phyloP scores from a whole-genome alignment of 2,888 invertebrate species.

The Tachina grossa region DNA sequence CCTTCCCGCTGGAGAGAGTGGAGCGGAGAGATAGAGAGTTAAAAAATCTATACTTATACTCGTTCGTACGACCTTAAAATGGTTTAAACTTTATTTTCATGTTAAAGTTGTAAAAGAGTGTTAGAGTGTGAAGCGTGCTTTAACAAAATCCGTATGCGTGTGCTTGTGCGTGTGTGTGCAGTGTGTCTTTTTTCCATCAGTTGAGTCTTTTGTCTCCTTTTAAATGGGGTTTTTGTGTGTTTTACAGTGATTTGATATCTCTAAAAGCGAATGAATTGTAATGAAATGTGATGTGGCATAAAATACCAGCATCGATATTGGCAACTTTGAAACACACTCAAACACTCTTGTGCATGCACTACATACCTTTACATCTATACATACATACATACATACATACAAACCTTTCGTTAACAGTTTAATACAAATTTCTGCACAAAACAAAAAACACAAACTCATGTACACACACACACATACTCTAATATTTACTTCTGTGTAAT shows the following conservation, averaged over 20 bases:
- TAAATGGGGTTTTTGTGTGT: constrained; percentile 58
- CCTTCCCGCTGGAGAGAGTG: background rate
- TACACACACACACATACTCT: background rate
- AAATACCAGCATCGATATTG: constrained; percentile 71
- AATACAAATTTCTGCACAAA: background rate
- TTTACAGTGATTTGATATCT: constrained; percentile 72
- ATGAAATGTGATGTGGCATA: constrained; percentile 74
- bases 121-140: constrained; percentile 38
- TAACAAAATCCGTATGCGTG: background rate
- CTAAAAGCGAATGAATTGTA: constrained; percentile 75
- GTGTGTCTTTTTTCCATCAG: constrained; percentile 44
- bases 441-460: background rate
- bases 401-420: constrained; percentile 12
- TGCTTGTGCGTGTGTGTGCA: background rate
- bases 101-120: constrained; percentile 52
- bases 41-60: constrained; percentile 56
- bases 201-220: constrained; percentile 26
- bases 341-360: background rate
- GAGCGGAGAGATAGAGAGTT: constrained; percentile 1
- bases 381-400: background rate
- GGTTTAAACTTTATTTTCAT: constrained; percentile 66
- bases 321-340: constrained; percentile 55
- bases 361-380: constrained; percentile 6
- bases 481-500: background rate
- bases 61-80: constrained; percentile 53